Percentiles rank a stretch among this genome's conserved stretches.
These are phyloP conservation scores for Danio aesculapii DNA, from an alignment of 2,797 vertebrate species.

Conservation along the genomic window DNA sequence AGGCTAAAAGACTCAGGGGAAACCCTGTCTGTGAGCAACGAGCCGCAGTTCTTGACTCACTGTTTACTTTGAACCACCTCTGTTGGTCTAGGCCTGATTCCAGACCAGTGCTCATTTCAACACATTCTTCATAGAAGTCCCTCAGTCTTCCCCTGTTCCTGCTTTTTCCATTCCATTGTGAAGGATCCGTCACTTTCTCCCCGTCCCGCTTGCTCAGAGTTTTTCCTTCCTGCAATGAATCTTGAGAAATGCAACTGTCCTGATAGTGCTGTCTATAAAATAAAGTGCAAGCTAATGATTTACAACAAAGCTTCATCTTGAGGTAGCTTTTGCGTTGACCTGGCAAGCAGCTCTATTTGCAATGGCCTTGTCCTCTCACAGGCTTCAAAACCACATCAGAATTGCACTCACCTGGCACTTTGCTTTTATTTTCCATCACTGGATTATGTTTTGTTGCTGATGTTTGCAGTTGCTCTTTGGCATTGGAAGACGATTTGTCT, in stretches of 20 bases:
- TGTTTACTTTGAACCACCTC: conserved; percentile 80
- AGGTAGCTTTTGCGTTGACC: conserved; percentile 8
- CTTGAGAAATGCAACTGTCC: conserved; percentile 66
- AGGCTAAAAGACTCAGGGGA: conserved; percentile 64
- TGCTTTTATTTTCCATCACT: conserved; percentile 52
- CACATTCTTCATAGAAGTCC: conserved; percentile 80
- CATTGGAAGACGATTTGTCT: conserved; percentile 36
- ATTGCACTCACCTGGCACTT: conserved; percentile 66
- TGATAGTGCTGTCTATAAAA: conserved; percentile 61
- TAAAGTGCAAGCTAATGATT: conserved; percentile 62
- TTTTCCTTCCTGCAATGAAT: conserved; percentile 74
- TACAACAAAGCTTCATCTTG: conserved; percentile 48
- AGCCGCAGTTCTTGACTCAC: conserved; percentile 75
- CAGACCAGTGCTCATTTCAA: conserved; percentile 76
- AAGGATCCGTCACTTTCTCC: conserved; percentile 64
- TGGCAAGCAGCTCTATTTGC: conserved; percentile 35
- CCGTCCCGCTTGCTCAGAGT: conserved; percentile 70
- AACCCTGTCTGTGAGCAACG: conserved; percentile 65
- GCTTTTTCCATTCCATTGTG: conserved; percentile 73
- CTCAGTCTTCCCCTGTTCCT: conserved; percentile 73
- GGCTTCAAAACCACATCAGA: conserved; percentile 26
- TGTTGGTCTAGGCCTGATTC: conserved; percentile 77
- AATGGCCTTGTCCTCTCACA: conserved; percentile 14
- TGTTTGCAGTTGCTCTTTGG: conserved; percentile 40
- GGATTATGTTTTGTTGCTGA: conserved; percentile 22